Conservation (phyloP, 2,888 invertebrate genomes). For the Rhimphoctona megacephalus region DNA sequence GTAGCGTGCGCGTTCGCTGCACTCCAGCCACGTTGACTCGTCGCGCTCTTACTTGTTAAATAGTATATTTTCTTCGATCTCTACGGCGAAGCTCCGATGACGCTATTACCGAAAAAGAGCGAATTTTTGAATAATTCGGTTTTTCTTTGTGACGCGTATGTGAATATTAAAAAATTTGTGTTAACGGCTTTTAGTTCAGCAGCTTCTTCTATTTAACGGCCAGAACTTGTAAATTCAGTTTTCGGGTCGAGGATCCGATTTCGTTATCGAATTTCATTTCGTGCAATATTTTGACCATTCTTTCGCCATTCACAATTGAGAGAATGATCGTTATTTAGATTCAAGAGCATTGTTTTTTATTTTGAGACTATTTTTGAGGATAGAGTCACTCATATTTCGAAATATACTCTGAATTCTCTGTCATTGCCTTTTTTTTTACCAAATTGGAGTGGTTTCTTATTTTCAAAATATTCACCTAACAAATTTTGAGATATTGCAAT, state of each 20-base stretch:
- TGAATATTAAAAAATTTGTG: constrained; percentile 14
- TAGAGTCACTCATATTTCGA: not conserved
- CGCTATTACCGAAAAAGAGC: not conserved
- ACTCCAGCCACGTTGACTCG: constrained; percentile 18
- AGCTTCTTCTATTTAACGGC: not conserved
- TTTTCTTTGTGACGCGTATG: not conserved
- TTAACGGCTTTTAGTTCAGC: constrained; percentile 11
- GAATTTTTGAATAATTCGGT: not conserved
- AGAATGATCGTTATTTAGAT: not conserved
- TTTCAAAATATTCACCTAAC: not conserved
- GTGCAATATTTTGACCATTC: not conserved
- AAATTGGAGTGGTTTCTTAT: not conserved
- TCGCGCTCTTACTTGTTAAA: not conserved
- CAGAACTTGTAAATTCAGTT: not conserved
- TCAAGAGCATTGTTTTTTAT: not conserved
- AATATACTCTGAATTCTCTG: too few relatives aligned
- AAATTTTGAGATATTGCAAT: not conserved
- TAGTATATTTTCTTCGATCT: constrained; percentile 21
- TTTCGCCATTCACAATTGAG: not conserved
- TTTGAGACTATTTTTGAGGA: not conserved
- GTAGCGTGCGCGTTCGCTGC: constrained; percentile 76
- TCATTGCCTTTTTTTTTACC: not conserved
- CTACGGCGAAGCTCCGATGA: constrained; percentile 7
- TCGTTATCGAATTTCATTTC: not conserved
- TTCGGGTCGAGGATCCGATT: not conserved